Percentiles rank a stretch among this genome's conserved stretches.
Conservation (phyloP, 2,113 vertebrate species). For the Notarius lentiginosus region DNA sequence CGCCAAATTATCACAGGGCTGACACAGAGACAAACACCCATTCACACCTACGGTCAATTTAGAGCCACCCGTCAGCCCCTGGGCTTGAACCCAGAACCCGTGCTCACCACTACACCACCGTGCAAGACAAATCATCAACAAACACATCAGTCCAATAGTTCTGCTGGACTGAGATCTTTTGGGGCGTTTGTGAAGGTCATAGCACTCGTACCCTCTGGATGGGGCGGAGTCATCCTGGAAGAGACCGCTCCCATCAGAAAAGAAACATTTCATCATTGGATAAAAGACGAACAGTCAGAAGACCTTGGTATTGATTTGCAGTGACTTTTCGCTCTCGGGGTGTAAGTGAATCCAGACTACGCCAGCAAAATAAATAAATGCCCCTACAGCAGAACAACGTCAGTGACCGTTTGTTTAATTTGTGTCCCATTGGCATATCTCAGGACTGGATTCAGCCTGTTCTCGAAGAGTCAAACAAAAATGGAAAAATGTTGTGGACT, state of each 20-base stretch:
- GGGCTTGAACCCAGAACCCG: no score
- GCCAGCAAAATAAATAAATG: background rate
- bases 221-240: no score
- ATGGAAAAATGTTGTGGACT: no score
- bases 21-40: no score
- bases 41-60: no score
- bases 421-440: background rate
- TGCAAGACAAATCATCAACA: no score
- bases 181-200: background rate
- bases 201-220: no score
- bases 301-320: background rate
- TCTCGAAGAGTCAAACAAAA: background rate
- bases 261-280: background rate
- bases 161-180: background rate
- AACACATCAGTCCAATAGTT: background rate
- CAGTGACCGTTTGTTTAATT: background rate
- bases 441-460: background rate
- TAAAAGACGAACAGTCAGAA: conserved; percentile 1
- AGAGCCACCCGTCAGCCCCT: no score
- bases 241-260: background rate
- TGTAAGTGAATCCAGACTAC: background rate
- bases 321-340: background rate
- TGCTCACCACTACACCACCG: no score
- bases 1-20: no score
- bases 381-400: background rate